A percentile compares a stretch with the other conserved stretches of the same genome.
Conservation (phyloP, 2,888 invertebrate species). For the Trachelus troglodyta region DNA sequence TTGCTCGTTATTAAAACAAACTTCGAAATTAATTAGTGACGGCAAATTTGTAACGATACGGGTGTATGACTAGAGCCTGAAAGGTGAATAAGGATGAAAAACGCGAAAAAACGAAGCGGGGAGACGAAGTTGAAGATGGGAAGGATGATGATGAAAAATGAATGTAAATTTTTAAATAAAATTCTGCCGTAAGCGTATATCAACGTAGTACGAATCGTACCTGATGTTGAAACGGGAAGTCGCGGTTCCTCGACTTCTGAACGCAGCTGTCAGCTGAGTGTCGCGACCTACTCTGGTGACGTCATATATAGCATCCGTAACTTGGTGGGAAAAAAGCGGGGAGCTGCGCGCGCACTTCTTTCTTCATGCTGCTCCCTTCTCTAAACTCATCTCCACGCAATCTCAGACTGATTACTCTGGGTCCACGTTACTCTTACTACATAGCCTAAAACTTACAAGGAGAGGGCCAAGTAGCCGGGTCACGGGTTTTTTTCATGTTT, state of each 20-base stretch:
- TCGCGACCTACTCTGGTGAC: conserved; percentile 59
- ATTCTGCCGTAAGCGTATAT: not conserved
- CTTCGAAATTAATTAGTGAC: not conserved
- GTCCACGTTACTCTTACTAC: not conserved
- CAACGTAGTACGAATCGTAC: conserved; percentile 1
- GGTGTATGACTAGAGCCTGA: not conserved
- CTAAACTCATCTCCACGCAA: conserved; percentile 5
- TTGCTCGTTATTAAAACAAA: not conserved
- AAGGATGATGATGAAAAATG: not conserved
- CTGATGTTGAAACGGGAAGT: conserved; percentile 24
- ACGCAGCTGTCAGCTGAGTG: conserved; percentile 55
- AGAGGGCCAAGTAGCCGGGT: no score
- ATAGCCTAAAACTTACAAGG: conserved; percentile 9
- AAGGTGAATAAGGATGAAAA: not conserved
- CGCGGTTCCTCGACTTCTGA: conserved; percentile 48
- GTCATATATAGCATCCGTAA: conserved; percentile 59
- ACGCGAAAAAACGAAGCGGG: not conserved
- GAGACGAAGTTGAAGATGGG: not conserved
- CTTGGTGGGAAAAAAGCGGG: conserved; percentile 49
- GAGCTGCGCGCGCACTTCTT: conserved; percentile 57
- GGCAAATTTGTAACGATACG: not conserved
- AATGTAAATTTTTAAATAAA: not conserved
- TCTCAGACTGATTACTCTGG: no score
- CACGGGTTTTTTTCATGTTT: no score
- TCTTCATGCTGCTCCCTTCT: conserved; percentile 9